Percentiles rank a stretch among this genome's conserved stretches.
Evolutionary conservation across 2,888 invertebrate species (phyloP).

Genomic region (Coronaproctus castanopsis): DNA sequence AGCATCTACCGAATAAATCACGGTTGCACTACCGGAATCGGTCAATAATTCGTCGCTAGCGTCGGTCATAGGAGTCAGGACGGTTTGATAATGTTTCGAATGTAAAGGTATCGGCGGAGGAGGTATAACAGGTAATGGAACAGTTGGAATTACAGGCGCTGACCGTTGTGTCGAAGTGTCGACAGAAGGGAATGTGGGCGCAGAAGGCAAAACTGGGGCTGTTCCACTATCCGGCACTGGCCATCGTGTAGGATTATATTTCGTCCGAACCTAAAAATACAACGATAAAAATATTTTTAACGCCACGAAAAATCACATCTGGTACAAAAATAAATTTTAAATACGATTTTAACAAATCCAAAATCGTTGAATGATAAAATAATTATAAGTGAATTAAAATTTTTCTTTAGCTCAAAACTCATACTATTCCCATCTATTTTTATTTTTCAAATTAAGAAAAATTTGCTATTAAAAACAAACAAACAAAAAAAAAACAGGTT

Average conservation of each 20-base stretch:
- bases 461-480: no score
- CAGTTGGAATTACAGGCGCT: not conserved
- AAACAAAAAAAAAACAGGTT: no score
- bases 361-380: no score
- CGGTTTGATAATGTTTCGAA: not conserved
- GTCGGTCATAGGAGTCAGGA: not conserved
- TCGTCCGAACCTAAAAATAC: slow-evolving; percentile 51
- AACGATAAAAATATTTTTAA: slow-evolving; percentile 1
- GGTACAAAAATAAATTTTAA: no score
- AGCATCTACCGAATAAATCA: not conserved
- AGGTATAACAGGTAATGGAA: slow-evolving; percentile 16
- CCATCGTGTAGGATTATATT: slow-evolving; percentile 67
- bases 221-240: slow-evolving; percentile 45
- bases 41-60: slow-evolving; percentile 5
- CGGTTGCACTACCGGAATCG: slow-evolving; percentile 4
- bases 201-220: slow-evolving; percentile 8
- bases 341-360: no score
- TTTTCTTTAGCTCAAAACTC: no score
- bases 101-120: slow-evolving; percentile 13
- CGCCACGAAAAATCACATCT: not conserved
- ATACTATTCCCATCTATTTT: no score
- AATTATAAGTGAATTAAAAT: no score
- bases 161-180: slow-evolving; percentile 15
- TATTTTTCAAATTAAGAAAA: no score
- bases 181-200: slow-evolving; percentile 18